phyloP scores from a whole-genome alignment of 2,797 vertebrate species.

The Melanotaenia parkinsoni region DNA sequence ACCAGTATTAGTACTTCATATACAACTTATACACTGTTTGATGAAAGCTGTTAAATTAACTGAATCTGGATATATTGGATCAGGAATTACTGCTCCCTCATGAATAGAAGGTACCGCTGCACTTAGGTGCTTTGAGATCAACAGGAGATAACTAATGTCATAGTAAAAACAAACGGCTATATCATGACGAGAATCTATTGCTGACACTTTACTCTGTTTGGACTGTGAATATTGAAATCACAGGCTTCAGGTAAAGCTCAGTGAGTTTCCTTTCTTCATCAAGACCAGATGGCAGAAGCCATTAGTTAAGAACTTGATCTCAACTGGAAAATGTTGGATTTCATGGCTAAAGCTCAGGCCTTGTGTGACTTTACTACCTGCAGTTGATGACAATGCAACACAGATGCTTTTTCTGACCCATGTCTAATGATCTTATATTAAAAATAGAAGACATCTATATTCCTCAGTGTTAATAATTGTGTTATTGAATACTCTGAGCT shows the following conservation, averaged over 20 bases:
- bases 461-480: conserved; percentile 38
- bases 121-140: conserved; percentile 42
- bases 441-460: conserved; percentile 21
- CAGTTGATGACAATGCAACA: conserved; percentile 51
- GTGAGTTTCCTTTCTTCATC: conserved; percentile 72
- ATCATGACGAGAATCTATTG: conserved; percentile 62
- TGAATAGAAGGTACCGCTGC: conserved; percentile 15
- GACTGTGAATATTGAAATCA: conserved; percentile 49
- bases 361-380: conserved; percentile 58
- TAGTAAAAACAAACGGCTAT: conserved; percentile 54
- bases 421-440: conserved; percentile 34
- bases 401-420: conserved; percentile 59
- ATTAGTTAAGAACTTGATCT: conserved; percentile 75
- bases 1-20: background rate
- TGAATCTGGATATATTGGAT: conserved; percentile 21
- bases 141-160: conserved; percentile 54
- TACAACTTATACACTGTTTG: rapidly evolving
- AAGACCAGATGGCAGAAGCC: conserved; percentile 72
- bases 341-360: conserved; percentile 47
- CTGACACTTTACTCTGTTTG: conserved; percentile 62
- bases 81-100: conserved; percentile 17
- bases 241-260: conserved; percentile 22
- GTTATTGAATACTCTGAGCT: conserved; percentile 31
- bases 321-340: conserved; percentile 69
- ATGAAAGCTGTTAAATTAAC: conserved; percentile 24